Conservation (phyloP, 2,888 invertebrate species). For the Trissonchulus latispiculum region DNA sequence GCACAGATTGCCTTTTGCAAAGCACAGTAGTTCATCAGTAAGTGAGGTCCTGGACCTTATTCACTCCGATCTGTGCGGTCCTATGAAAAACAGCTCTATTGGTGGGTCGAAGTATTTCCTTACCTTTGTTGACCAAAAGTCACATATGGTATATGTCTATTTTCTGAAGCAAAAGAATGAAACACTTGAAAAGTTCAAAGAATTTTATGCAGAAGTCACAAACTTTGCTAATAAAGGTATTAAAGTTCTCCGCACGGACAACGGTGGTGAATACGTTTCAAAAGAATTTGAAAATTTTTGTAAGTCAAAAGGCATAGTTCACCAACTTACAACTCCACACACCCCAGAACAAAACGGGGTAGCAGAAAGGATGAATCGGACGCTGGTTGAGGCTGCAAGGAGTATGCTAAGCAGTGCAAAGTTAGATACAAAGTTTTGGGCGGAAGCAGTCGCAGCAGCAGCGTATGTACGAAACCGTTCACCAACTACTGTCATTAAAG, state of each 20-base stretch:
- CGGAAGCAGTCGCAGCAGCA: background rate
- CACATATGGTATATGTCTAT: background rate
- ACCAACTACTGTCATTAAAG: background rate
- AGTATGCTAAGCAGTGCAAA: background rate
- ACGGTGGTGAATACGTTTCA: background rate
- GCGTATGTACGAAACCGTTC: background rate
- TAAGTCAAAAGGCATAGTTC: background rate
- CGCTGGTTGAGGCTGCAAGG: background rate
- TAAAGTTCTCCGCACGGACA: background rate
- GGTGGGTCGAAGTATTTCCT: background rate
- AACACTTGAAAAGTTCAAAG: background rate
- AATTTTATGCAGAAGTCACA: background rate
- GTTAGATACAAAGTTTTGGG: background rate
- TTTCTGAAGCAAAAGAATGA: background rate
- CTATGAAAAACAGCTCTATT: background rate
- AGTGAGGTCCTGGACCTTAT: background rate
- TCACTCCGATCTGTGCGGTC: background rate
- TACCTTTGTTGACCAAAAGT: background rate
- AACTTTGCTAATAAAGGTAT: background rate
- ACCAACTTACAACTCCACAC: background rate
- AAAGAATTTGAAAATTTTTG: background rate
- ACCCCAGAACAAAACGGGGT: background rate
- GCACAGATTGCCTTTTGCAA: too few species aligned
- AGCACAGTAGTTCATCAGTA: too few species aligned
- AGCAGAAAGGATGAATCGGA: background rate